Base-by-base conservation (phyloP, 2,113 vertebrate species). In the Trinectes maculatus region DNA sequence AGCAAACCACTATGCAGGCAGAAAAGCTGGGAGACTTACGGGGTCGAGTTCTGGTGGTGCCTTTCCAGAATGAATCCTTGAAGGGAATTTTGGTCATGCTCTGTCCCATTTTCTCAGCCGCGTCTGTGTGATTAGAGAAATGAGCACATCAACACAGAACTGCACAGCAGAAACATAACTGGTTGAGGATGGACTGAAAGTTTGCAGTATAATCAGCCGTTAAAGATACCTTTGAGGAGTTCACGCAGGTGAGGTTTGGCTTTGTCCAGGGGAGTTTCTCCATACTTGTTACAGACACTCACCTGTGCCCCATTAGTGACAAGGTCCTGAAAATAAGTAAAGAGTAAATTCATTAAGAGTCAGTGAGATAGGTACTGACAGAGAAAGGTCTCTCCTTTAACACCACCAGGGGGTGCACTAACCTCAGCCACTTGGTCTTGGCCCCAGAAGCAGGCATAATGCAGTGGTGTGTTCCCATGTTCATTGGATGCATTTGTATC, bases 361-460 rank as follows among this genome's bases (percentile, higher is more conserved):
- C 7, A 15, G 9, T 33, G 9, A 33, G 15, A 28, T 11, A n/a
- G 8, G 7, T 40, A 24, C 5, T 29, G 15, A 25, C 7, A 52
- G 19, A 29, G 13, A 31, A 0, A 1, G 4, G 21, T 16, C 24
- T 72, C 26, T 2, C 1, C 11, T 13, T 6, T 10, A 48, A 1
- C 5, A 21, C 83, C 90, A 90, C 56, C 61, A 86, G 86, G 69
- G 71, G 87, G 87, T 5, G 53, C 63, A 82, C 87, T 92, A 73
- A 99, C 97, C 95, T 99, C 97, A 1, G 97, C 95, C 61, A 99
- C 95, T 40, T 92, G 89, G 68, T 98, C 95, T 0, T 99, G 96
- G 16, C 94, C 97, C 98, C 97, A 99, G 91, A 99, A 99, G 84
- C 98, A 99, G 81, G 97, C 97, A 0, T 99, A 99, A 89, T 99